A percentile compares a stretch with the other conserved stretches of the same genome.
These are phyloP conservation scores for Temnothorax rugatulus DNA, from an alignment of 2,888 invertebrate genomes.

Conservation along the genomic window DNA sequence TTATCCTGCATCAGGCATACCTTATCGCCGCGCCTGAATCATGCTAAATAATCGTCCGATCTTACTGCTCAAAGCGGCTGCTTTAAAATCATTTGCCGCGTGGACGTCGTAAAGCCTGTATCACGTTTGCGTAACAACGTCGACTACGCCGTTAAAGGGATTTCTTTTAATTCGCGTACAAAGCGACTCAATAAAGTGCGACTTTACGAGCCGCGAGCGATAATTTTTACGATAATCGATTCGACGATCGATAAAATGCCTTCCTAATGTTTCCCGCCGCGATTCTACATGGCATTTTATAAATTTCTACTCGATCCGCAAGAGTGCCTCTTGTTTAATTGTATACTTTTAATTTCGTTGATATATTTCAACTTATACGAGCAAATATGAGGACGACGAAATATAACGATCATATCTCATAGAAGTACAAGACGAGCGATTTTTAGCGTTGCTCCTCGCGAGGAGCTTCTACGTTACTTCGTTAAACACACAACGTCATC, in stretches of 20 bases:
- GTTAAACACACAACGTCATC: conserved; percentile 33
- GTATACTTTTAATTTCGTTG: neutral
- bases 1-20: conserved; percentile 46
- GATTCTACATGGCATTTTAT: neutral
- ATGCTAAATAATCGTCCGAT: conserved; percentile 65
- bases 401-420: neutral
- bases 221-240: conserved; percentile 54
- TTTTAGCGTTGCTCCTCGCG: conserved; percentile 7
- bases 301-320: neutral
- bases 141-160: conserved; percentile 65
- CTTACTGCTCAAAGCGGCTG: conserved; percentile 55
- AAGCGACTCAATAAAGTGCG: conserved; percentile 38
- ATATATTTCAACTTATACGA: neutral
- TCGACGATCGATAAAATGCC: conserved; percentile 47
- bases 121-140: conserved; percentile 67
- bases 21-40: conserved; percentile 48
- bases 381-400: neutral
- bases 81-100: conserved; percentile 68
- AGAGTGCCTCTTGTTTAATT: neutral
- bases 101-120: conserved; percentile 68
- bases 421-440: neutral
- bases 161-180: conserved; percentile 58
- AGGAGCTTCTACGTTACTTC: conserved; percentile 33
- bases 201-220: conserved; percentile 47
- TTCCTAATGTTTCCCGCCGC: neutral